A percentile compares a stretch with the other conserved stretches of the same genome.
Conservation (phyloP, 2,797 vertebrate genomes). For the Spinus pinus region DNA sequence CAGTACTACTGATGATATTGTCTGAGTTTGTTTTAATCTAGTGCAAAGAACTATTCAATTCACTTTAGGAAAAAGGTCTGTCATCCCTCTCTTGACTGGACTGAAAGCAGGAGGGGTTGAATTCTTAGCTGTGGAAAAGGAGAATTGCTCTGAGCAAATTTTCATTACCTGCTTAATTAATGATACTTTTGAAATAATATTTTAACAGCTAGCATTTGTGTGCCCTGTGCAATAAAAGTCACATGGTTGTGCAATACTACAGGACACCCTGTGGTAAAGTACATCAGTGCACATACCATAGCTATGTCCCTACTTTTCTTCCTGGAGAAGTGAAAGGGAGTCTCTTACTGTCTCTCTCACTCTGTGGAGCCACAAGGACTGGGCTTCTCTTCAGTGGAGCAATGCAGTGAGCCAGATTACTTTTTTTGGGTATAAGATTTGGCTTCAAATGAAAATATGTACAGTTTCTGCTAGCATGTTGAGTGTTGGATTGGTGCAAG, state of each 20-base stretch:
- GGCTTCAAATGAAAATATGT: neutral
- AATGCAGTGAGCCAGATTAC: neutral
- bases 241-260: neutral
- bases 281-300: rapidly evolving
- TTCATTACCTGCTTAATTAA: neutral
- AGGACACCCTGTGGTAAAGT: neutral
- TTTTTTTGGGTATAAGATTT: neutral
- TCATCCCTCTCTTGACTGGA: neutral
- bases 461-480: neutral
- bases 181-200: neutral
- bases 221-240: neutral
- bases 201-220: neutral
- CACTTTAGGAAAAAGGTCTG: neutral
- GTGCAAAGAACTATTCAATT: neutral
- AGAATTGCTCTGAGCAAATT: neutral
- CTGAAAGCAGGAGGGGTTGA: neutral
- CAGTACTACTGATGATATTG: neutral
- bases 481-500: neutral
- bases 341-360: neutral
- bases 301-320: neutral
- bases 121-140: neutral
- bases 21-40: neutral
- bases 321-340: neutral
- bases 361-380: neutral
- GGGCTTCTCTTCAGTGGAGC: rapidly evolving